Conservation (phyloP, 2,797 vertebrate genomes). For the Argyrosomus regius region DNA sequence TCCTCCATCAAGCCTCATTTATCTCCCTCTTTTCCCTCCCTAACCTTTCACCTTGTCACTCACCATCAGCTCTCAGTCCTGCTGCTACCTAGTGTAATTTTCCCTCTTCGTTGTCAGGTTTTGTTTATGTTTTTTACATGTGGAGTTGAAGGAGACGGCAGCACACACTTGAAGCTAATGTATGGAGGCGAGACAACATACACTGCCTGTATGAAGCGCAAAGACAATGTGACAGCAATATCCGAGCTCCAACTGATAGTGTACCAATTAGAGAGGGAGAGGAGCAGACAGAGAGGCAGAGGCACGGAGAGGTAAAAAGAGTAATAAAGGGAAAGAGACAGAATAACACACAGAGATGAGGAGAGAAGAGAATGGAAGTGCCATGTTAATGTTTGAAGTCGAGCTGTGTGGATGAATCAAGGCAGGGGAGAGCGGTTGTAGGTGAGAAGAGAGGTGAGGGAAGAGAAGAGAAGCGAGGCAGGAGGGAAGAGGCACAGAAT, state of each 20-base stretch:
- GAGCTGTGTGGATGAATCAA: constrained; percentile 32
- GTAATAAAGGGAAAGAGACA: constrained; percentile 55
- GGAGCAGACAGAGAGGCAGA: constrained; percentile 55
- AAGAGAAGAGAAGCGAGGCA: constrained; percentile 3
- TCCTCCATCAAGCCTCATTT: constrained; percentile 24
- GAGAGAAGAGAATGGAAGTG: constrained; percentile 39
- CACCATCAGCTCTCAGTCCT: not conserved
- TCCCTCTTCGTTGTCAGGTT: not conserved
- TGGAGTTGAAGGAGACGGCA: constrained; percentile 7
- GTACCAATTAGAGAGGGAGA: constrained; percentile 69
- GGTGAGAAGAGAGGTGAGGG: constrained; percentile 34
- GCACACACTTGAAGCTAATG: constrained; percentile 18
- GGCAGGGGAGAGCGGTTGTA: constrained; percentile 15
- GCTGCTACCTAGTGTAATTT: not conserved
- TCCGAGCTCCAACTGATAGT: constrained; percentile 57
- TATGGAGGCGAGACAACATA: constrained; percentile 31
- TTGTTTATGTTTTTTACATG: constrained; percentile 30
- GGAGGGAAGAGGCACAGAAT: not conserved
- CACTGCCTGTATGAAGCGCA: constrained; percentile 24
- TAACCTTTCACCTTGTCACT: constrained; percentile 28
- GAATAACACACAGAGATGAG: constrained; percentile 46
- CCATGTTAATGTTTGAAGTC: constrained; percentile 55
- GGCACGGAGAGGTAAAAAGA: constrained; percentile 45
- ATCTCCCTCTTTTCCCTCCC: not conserved
- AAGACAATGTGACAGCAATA: constrained; percentile 57